Conservation (phyloP, 1,140 invertebrate species). For the Lethocerus indicus region DNA sequence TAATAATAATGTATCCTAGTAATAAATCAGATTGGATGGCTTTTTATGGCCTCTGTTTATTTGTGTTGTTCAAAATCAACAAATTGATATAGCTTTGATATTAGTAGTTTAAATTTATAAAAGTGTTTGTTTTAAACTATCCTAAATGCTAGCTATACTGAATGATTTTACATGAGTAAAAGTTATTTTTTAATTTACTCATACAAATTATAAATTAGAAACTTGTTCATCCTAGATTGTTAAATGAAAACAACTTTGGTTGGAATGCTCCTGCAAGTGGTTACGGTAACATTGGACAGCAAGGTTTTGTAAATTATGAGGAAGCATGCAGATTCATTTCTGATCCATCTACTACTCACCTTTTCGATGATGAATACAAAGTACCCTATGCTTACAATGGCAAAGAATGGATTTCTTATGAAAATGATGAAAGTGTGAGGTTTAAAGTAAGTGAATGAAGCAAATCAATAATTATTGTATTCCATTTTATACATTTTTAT, state of each 20-base stretch:
- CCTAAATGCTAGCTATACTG: neutral
- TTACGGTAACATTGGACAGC: slow-evolving; percentile 37
- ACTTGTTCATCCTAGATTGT: slow-evolving; percentile 29
- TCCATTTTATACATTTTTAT: neutral
- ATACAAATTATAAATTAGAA: neutral
- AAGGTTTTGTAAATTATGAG: slow-evolving; percentile 54
- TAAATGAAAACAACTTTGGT: slow-evolving; percentile 43
- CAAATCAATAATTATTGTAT: neutral
- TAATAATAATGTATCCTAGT: too few species aligned
- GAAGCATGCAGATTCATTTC: slow-evolving; percentile 48
- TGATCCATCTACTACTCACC: slow-evolving; percentile 26
- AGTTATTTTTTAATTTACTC: too few species aligned
- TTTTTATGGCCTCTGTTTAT: too few species aligned
- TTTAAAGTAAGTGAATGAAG: slow-evolving; percentile 38
- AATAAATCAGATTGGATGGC: too few species aligned
- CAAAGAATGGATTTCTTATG: slow-evolving; percentile 79
- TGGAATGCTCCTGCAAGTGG: slow-evolving; percentile 53
- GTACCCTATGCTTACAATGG: slow-evolving; percentile 62
- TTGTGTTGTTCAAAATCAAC: too few species aligned
- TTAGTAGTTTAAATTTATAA: too few species aligned
- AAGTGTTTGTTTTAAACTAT: neutral
- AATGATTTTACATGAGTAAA: neutral
- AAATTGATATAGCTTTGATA: too few species aligned
- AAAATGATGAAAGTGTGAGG: slow-evolving; percentile 51
- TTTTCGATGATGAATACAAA: slow-evolving; percentile 45